Conservation (phyloP, 2,888 invertebrate species). For the Serrognathus titanus region DNA sequence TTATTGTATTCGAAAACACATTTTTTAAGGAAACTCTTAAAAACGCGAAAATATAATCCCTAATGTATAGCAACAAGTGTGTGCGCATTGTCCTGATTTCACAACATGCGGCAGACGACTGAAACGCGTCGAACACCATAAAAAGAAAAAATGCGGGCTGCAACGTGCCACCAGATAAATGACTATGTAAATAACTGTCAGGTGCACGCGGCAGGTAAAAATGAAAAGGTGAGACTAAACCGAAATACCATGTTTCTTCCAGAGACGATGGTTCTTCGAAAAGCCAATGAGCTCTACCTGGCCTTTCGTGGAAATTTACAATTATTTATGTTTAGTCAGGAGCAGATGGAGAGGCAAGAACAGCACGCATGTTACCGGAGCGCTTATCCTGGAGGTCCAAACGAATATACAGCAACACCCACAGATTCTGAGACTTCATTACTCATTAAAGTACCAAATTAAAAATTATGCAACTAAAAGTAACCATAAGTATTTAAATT, state of each 20-base stretch:
- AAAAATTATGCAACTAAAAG: too few species aligned
- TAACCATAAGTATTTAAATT: too few species aligned
- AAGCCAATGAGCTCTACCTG: constrained; percentile 27
- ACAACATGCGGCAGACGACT: too few species aligned
- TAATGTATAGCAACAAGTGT: too few species aligned
- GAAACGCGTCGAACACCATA: too few species aligned
- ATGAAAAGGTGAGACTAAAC: constrained; percentile 7
- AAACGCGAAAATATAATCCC: too few species aligned
- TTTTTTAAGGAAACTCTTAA: too few species aligned
- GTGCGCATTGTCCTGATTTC: too few species aligned
- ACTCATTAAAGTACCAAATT: too few species aligned
- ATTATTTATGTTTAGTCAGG: constrained; percentile 21
- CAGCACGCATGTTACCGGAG: neutral
- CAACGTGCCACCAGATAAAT: neutral
- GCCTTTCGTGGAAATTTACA: constrained; percentile 23
- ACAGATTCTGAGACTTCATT: neutral
- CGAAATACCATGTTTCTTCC: constrained; percentile 6
- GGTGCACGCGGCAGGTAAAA: constrained; percentile 13
- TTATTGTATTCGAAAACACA: too few species aligned
- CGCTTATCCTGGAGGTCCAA: neutral
- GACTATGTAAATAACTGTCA: constrained; percentile 13
- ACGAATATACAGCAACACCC: neutral
- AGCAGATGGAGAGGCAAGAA: constrained; percentile 9
- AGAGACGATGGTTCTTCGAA: constrained; percentile 20
- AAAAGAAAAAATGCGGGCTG: too few species aligned